Conservation (phyloP, 2,888 invertebrate species). For the Cataglyphis livida region DNA sequence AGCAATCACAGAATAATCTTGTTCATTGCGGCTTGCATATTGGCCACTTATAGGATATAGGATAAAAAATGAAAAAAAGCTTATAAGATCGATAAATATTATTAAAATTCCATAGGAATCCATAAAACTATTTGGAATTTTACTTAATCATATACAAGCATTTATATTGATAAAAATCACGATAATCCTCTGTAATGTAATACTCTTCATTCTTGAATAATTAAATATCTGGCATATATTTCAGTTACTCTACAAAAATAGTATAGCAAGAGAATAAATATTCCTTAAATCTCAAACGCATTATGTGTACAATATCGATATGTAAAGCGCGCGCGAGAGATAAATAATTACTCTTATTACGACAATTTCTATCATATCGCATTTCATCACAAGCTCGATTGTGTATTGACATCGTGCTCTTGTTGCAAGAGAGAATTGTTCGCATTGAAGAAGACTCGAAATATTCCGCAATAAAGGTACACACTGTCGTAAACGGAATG, state of each 20-base stretch:
- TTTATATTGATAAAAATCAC: background rate
- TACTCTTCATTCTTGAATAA: conserved; percentile 1
- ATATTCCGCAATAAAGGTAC: conserved; percentile 10
- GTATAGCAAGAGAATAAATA: background rate
- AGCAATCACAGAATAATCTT: background rate
- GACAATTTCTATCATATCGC: background rate
- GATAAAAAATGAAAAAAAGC: background rate
- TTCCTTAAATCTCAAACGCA: background rate
- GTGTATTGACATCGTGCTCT: background rate
- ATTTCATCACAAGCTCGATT: background rate
- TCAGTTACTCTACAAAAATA: background rate
- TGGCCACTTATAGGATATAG: background rate
- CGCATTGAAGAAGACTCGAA: conserved; percentile 21
- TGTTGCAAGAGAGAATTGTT: background rate
- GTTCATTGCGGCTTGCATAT: background rate
- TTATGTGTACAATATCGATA: background rate
- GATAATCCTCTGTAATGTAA: background rate
- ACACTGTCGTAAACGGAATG: background rate
- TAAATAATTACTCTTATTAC: conserved; percentile 19
- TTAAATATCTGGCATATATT: conserved; percentile 5
- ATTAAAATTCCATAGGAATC: conserved; percentile 34
- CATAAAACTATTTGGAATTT: conserved; percentile 19
- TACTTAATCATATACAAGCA: conserved; percentile 9
- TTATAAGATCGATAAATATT: background rate
- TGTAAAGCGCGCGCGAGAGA: background rate